Evolutionary conservation across 1,140 invertebrate species (phyloP), one percentile per base, ranked within the genome.

Genomic region (Calephelis virginiensis): DNA sequence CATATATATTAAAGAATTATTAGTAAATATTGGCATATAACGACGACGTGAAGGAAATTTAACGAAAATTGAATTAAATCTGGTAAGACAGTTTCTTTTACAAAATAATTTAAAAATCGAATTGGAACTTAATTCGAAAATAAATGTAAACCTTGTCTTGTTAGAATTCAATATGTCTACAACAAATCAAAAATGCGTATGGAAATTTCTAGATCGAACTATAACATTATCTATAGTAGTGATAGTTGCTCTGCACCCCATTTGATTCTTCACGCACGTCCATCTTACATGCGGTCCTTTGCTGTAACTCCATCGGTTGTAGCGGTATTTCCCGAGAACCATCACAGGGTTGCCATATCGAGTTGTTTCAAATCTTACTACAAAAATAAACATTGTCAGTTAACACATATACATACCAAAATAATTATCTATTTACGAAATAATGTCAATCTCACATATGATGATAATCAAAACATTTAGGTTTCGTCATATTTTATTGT

Each of bases 181-280:
- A 48, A 8, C 14, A 40, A 64, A 80, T 78, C 74, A 82, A 61
- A 17, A 63, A 63, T 89, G 85, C 6, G 75, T 89, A 53, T 89
- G 86, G 37, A 67, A 74, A 65, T 89, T 89, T 53, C 70, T 82
- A 6, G 72, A 70, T 37, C 73, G 83, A 8, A 90, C 73, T 11
- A 90, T 84, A 40, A 83, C 59, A 64, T 84, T 83, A 13, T 87
- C 76, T 1, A 87, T 65, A 7, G 87, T 90, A 8, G 78, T 81
- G 37, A 89, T 64, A 7, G 82, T 81, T 0, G 87, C 87, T 8
- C 86, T 73, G 64, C 87, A 90, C 8, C 87, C 87, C 43, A 73
- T 74, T 64, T 85, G 82, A 61, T 84, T 82, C 74, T 90, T 90
- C 9, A 90, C 77, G 61, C 88, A 89, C 12, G 78, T 86, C 86